A percentile compares a stretch with the other conserved stretches of the same genome.
phyloP scores from a whole-genome alignment of 2,888 invertebrate genomes.

The Diloba caeruleocephala region DNA sequence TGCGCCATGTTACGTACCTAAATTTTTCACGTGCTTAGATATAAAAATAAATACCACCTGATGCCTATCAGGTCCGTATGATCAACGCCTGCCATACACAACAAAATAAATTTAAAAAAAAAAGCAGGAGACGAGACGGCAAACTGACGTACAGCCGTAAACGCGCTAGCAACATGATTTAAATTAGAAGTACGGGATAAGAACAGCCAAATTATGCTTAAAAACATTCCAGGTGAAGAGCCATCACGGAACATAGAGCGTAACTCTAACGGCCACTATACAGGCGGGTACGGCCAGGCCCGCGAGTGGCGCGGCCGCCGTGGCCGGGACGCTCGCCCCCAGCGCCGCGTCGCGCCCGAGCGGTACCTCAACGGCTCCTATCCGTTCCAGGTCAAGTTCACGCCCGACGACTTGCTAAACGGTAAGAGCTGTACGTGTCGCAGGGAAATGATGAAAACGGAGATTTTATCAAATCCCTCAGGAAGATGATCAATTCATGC shows the following conservation, averaged over 20 bases:
- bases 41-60: too few species aligned
- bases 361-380: constrained; percentile 91
- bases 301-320: constrained; percentile 57
- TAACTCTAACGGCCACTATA: constrained; percentile 27
- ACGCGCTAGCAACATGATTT: too few species aligned
- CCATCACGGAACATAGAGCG: constrained; percentile 40
- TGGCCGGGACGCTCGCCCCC: constrained; percentile 58
- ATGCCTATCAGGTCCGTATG: too few species aligned
- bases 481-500: too few species aligned
- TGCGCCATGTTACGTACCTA: background rate
- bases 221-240: constrained; percentile 47
- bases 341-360: constrained; percentile 88
- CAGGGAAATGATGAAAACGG: background rate
- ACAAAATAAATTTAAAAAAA: too few species aligned
- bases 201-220: too few species aligned
- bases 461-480: too few species aligned
- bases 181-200: too few species aligned
- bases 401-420: constrained; percentile 90
- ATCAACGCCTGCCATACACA: too few species aligned
- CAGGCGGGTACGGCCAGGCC: constrained; percentile 38
- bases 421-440: constrained; percentile 64
- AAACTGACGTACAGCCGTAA: too few species aligned
- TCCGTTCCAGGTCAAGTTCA: constrained; percentile 90
- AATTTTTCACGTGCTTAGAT: background rate
- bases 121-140: too few species aligned